phyloP scores from a whole-genome alignment of 2,888 invertebrate species.

The Mythimna pallens region DNA sequence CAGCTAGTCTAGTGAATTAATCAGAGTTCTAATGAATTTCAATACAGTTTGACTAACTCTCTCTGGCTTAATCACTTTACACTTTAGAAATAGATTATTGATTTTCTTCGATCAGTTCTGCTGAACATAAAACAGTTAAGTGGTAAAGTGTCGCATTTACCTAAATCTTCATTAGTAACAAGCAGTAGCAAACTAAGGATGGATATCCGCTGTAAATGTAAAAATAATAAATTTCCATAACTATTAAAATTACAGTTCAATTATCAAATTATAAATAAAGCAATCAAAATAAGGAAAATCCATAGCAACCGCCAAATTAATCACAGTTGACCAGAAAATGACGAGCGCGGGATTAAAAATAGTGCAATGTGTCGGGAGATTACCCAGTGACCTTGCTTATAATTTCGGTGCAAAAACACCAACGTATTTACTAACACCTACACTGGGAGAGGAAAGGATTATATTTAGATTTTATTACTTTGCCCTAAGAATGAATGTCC shows the following conservation, averaged over 20 bases:
- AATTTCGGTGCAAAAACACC: slow-evolving; percentile 55
- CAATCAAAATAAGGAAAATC: slow-evolving; percentile 6
- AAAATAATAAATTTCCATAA: neutral
- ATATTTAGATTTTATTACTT: slow-evolving; percentile 62
- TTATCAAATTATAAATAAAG: slow-evolving; percentile 1
- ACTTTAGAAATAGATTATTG: too few species aligned
- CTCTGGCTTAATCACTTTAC: neutral
- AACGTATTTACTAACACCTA: slow-evolving; percentile 56
- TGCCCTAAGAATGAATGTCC: slow-evolving; percentile 39
- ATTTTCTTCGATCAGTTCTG: neutral
- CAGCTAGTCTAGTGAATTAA: neutral
- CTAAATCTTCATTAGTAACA: too few species aligned
- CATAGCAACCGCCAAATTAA: slow-evolving; percentile 11
- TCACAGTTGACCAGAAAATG: slow-evolving; percentile 13
- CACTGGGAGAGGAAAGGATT: slow-evolving; percentile 44
- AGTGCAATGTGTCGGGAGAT: slow-evolving; percentile 38
- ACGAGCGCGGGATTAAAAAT: slow-evolving; percentile 48
- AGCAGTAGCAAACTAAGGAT: too few species aligned
- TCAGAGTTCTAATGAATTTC: neutral
- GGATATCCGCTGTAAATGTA: neutral
- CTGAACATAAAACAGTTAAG: neutral
- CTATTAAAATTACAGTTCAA: neutral
- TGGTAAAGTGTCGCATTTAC: too few species aligned
- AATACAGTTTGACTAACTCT: neutral
- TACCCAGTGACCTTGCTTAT: slow-evolving; percentile 57